Base-by-base conservation (phyloP, 2,888 invertebrate species). In the Incurvaria masculella region DNA sequence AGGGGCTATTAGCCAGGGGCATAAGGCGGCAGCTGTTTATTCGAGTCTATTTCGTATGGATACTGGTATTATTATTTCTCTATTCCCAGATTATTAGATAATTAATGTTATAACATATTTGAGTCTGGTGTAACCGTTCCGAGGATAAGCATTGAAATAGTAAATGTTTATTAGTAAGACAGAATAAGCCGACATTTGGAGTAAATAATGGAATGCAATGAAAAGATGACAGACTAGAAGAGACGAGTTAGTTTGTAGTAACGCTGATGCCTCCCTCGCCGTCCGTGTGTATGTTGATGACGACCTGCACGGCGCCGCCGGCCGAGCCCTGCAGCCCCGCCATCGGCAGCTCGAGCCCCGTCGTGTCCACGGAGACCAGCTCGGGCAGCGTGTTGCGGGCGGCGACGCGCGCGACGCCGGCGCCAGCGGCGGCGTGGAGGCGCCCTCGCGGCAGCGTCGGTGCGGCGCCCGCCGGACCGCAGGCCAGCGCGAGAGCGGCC, bases 211-310 rank as follows among this genome's bases (percentile, higher is more conserved):
- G n/a, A n/a, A n/a, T n/a, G n/a, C n/a, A n/a, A n/a, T n/a, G n/a
- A n/a, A n/a, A n/a, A n/a, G n/a, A n/a, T n/a, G n/a, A n/a, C n/a
- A n/a, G n/a, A n/a, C n/a, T n/a, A 23, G 10, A 5, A 23, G 23
- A 23, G 10, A 23, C 23, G 23, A 23, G 5, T 23, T 23, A 75
- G 55, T 72, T 72, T 4, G 72, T 70, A 54, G 60, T 68, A 42
- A 78, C 70, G 56, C 74, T 72, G 21, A 76, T 73, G 50, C 75
- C 76, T 0, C 76, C 78, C 11, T 65, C 61, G 42, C 69, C 73
- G 53, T 76, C 76, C 1, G 78, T 76, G 23, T 68, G 69, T 4
- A 76, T 65, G 48, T 76, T 76, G 20, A 78, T 60, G 16, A 76
- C 76, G 2, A 78, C 56, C 43, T 78, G 78, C 45, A 76, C 56